Evolutionary conservation across 2,888 invertebrate species (phyloP).

Genomic region (Venustoraphidia nigricollis): DNA sequence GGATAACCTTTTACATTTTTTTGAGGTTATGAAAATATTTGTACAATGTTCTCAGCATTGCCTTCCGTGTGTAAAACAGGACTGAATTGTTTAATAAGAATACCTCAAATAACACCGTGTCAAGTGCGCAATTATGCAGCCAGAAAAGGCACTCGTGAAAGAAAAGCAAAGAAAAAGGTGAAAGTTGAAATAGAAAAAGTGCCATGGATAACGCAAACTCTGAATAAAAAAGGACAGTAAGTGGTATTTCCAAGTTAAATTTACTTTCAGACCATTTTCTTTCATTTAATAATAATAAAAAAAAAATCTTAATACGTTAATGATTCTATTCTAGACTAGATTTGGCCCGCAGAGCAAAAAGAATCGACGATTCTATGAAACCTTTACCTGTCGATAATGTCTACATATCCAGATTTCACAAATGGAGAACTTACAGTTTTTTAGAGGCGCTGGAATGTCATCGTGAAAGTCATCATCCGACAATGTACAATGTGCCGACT

Average conservation of each 20-base stretch:
- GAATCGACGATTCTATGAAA: conserved; percentile 42
- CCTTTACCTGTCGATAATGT: conserved; percentile 47
- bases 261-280: not conserved
- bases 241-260: conserved; percentile 9
- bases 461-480: conserved; percentile 67
- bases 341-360: conserved; percentile 31
- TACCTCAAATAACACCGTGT: not conserved
- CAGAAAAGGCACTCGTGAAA: conserved; percentile 68
- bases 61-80: too few relatives aligned
- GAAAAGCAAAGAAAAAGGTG: conserved; percentile 43
- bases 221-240: conserved; percentile 39
- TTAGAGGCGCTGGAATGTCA: conserved; percentile 63
- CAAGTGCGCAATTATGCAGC: conserved; percentile 45
- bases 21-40: too few relatives aligned
- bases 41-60: too few relatives aligned
- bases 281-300: not conserved
- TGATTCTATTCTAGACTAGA: conserved; percentile 22
- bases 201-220: conserved; percentile 57
- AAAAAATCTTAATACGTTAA: conserved; percentile 8
- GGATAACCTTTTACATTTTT: too few relatives aligned
- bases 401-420: conserved; percentile 37
- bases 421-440: conserved; percentile 46
- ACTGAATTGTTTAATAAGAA: too few relatives aligned
- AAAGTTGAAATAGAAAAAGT: conserved; percentile 64
- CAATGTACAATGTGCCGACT: conserved; percentile 62